Percentiles rank a stretch among this genome's conserved stretches.
Evolutionary conservation across 2,113 vertebrate genomes (phyloP).

Genomic region (Syrrhaptes paradoxus): DNA sequence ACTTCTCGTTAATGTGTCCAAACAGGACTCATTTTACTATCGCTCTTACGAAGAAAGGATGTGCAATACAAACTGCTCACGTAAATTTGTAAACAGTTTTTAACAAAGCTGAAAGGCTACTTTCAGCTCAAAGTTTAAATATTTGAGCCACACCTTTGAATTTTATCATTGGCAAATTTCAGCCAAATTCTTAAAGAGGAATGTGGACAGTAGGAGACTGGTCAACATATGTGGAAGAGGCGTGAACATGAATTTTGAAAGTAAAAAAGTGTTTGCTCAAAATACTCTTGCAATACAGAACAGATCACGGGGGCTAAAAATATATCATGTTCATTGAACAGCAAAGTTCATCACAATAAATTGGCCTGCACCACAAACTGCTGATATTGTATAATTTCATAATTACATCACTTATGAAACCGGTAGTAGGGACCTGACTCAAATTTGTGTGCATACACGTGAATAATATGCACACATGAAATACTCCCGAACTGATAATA

Average conservation of each 20-base stretch:
- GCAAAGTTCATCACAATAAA: background rate
- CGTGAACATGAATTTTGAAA: background rate
- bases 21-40: background rate
- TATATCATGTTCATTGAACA: background rate
- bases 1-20: background rate
- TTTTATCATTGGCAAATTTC: background rate
- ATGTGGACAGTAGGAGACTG: background rate
- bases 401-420: background rate
- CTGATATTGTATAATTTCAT: background rate
- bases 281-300: background rate
- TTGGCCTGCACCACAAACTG: background rate
- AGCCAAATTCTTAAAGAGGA: background rate
- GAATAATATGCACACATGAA: background rate
- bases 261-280: background rate
- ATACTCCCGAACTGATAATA: background rate
- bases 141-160: background rate
- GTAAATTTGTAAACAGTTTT: background rate
- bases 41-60: background rate
- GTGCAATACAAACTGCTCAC: background rate
- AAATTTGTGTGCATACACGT: background rate
- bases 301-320: background rate
- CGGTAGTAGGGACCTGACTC: background rate
- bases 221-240: background rate
- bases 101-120: background rate
- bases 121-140: background rate